These are phyloP conservation scores for Atherinomorus stipes DNA, from an alignment of 2,113 vertebrate species.

Conservation along the genomic window DNA sequence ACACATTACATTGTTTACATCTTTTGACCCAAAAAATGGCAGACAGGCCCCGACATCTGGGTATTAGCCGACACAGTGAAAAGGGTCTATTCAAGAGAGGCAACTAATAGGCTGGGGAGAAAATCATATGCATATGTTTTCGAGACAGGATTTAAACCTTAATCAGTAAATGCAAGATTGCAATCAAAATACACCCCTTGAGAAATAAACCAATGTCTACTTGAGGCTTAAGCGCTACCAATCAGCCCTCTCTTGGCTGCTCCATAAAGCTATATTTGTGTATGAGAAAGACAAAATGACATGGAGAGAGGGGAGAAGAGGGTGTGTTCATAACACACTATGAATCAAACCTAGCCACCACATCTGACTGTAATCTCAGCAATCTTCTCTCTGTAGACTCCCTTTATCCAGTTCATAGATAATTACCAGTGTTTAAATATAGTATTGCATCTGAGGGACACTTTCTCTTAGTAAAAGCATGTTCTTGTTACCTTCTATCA, in stretches of 20 bases:
- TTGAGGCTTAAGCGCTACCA: slow-evolving; percentile 2
- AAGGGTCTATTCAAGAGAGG: background rate
- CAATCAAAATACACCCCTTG: background rate
- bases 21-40: no score
- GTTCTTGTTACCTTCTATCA: slow-evolving; percentile 89
- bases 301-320: background rate
- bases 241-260: slow-evolving; percentile 12
- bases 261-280: slow-evolving; percentile 2
- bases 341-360: slow-evolving; percentile 41
- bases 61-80: no score
- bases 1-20: no score
- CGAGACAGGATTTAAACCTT: slow-evolving; percentile 27
- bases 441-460: background rate
- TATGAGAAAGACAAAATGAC: background rate
- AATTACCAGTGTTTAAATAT: background rate
- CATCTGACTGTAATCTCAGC: slow-evolving; percentile 52
- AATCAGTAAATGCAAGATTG: slow-evolving; percentile 2
- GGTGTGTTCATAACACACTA: slow-evolving; percentile 21
- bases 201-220: slow-evolving; percentile 25
- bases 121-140: slow-evolving; percentile 4
- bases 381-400: slow-evolving; percentile 9
- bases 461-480: background rate
- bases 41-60: no score
- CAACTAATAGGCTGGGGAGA: background rate
- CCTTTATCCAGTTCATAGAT: background rate